Evolutionary conservation across 2,888 invertebrate species (phyloP), one percentile per base, ranked within the genome.

Genomic region (Tillus elongatus): DNA sequence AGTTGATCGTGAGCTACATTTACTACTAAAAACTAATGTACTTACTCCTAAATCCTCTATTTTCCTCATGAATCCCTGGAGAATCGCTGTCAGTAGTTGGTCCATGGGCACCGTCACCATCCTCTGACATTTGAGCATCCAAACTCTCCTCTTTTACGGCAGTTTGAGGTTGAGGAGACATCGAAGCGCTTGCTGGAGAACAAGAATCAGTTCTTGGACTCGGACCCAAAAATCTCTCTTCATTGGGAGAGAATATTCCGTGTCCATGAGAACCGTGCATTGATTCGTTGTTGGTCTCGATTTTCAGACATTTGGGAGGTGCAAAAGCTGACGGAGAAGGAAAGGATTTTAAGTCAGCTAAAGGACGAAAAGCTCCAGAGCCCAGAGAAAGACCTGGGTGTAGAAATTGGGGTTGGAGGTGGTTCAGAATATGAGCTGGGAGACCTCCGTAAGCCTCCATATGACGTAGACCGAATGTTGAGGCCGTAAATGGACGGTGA

Each of bases 351-450:
- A 72, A 63, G 46, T 73, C 68, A 39, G 75, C 72, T 37, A 74
- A 60, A 3, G 75, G 75, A 41, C 75, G 68, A 56, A 75, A 76
- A 27, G 74, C 73, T 43, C 73, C 72, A 32, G 70, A 68, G 41
- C 72, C 72, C 49, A 76, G 71, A 28, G 78, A 74, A 42, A 82
- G 64, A 28, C 70, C 70, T 15, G 80, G 79, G 53, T 79, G 80
- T 42, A 82, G 67, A 57, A 82, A 78, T 59, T 80, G 82, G 46
- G 79, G 80, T 57, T 79, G 81, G 51, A 82, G 69, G 56, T 79
- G 80, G 52, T 79, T 75, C 58, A 82, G 70, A 49, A 81, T 73
- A 64, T 80, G 80, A 36, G 75, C 74, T 13, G 71, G 71, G 13
- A 76, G 64, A 42, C 79, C 77, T 59, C 79, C 76, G 52, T 71